Evolutionary conservation across 2,797 vertebrate species (phyloP), one percentile per base, ranked within the genome.

Genomic region (Sitta carolinensis): DNA sequence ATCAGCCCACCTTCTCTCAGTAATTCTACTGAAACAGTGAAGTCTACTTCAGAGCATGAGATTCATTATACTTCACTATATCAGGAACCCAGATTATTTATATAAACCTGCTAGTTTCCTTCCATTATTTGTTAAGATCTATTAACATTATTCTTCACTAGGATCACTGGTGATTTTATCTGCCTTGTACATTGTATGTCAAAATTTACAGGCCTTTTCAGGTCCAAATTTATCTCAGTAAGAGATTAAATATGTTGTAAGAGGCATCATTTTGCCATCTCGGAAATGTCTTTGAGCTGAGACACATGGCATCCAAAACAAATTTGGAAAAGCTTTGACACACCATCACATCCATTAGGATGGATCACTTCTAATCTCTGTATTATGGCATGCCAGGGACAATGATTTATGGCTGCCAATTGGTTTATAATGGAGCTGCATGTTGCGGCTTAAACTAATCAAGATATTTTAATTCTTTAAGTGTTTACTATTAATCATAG

Each of bases 281-380:
- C 72, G 79, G 51, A 91, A 78, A 92, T 43, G 51, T 57, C 32
- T 93, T 69, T 89, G 64, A 67, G 36, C 23, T 89, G 80, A 90
- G 78, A 69, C 50, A 45, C 26, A 14, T 57, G 73, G 7, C 84
- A 73, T 78, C 38, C 76, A 78, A 87, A 96, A 87, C 32, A 91
- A 87, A 94, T 86, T 69, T 47, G n/a, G 54, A 94, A 93, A 92
- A 78, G 48, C 51, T 93, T 61, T 89, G 43, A 78, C 38, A n/a
- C 4, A 3, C 38, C 36, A 79, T 84, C 84, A 66, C n/a, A 43
- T 76, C 77, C 74, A 78, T 91, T 88, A 88, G 61, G 27, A 63
- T 57, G 77, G 73, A 91, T 90, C 83, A 67, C 59, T 87, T 87
- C 58, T 89, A 92, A 87, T 79, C 66, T 66, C 89, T 51, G 54